Evolutionary conservation across 2,888 invertebrate genomes (phyloP).

Genomic region (Patella depressa): DNA sequence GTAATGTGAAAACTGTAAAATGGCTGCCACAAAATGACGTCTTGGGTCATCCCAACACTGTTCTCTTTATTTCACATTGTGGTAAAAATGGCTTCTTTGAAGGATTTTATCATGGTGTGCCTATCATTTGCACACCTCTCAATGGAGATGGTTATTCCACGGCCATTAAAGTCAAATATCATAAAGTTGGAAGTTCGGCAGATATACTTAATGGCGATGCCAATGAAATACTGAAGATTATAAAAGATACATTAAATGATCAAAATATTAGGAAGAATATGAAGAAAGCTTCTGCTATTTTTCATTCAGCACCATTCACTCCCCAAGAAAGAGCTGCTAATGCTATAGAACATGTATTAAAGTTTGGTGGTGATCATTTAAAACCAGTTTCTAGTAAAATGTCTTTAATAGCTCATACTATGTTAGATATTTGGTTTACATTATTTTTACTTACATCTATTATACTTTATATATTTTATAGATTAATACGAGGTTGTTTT

Average conservation of each 20-base stretch:
- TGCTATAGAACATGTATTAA: conserved; percentile 52
- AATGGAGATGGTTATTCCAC: conserved; percentile 41
- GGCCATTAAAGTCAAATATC: conserved; percentile 29
- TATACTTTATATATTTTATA: conserved; percentile 3
- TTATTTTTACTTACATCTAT: conserved; percentile 15
- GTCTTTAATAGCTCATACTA: conserved; percentile 26
- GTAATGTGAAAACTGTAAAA: conserved; percentile 33
- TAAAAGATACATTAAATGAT: conserved; percentile 32
- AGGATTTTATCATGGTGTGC: conserved; percentile 49
- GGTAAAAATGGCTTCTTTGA: conserved; percentile 52
- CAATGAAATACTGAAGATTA: conserved; percentile 29
- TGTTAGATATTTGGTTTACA: conserved; percentile 23
- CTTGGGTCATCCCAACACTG: conserved; percentile 40
- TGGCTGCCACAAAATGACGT: conserved; percentile 53
- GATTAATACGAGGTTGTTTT: conserved; percentile 3
- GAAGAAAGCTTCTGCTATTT: conserved; percentile 38
- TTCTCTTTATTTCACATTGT: conserved; percentile 50
- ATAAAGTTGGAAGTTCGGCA: conserved; percentile 31
- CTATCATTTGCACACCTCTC: conserved; percentile 45
- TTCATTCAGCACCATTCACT: conserved; percentile 29
- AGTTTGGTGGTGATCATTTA: conserved; percentile 49
- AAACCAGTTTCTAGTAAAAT: conserved; percentile 34
- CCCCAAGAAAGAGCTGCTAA: conserved; percentile 44
- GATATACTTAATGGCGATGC: conserved; percentile 31
- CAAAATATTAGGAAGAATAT: conserved; percentile 32